Base-by-base conservation (phyloP, 2,113 vertebrate species). In the Enhydra lutris region DNA sequence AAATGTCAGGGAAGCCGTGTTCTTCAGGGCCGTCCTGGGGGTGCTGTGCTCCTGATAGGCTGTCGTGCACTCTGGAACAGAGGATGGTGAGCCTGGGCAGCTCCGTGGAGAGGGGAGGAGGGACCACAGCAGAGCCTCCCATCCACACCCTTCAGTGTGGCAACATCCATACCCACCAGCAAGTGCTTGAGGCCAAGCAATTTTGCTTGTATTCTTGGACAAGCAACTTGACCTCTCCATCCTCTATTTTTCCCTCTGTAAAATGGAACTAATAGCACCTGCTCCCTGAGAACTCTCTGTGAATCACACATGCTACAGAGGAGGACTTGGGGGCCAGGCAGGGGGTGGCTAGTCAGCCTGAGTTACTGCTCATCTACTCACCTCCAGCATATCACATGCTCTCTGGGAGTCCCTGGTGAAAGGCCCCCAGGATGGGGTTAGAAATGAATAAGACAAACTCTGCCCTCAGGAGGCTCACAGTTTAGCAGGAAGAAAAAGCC, bases 221-320 rank as follows among this genome's bases (percentile, higher is more conserved):
- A 31, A 17, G 36, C 50, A 45, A 17, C 9, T 15, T 65, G 95
- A 36, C 21, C 1, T 2, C 11, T 3, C 83, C 9, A 21, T 20
- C 26, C 42, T 78, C 80, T 34, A 36, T 50, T 45, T 61, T 7
- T n/a, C 65, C 9, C 18, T 39, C 31, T 31, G 36, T 29, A 67
- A 52, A 31, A 52, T 6, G 45, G 71, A 52, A 36, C 34, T 29
- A 50, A n/a, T 17, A 45, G 23, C 29, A 20, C 39, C 47, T 0
- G 1, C 57, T 26, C 45, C 29, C 29, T 76, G 57, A 31, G 47
- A 36, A 17, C 7, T n/a, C 52, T 34, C n/a, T 76, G 52, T 2
- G n/a, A 83, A 76, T 42, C n/a, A 0, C 1, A 13, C 26, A 6
- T 3, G 67, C 1, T 7, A 0, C 0, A 0, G 13, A 7, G 78